phyloP scores from a whole-genome alignment of 2,888 invertebrate species.

The Tenthredo livida region DNA sequence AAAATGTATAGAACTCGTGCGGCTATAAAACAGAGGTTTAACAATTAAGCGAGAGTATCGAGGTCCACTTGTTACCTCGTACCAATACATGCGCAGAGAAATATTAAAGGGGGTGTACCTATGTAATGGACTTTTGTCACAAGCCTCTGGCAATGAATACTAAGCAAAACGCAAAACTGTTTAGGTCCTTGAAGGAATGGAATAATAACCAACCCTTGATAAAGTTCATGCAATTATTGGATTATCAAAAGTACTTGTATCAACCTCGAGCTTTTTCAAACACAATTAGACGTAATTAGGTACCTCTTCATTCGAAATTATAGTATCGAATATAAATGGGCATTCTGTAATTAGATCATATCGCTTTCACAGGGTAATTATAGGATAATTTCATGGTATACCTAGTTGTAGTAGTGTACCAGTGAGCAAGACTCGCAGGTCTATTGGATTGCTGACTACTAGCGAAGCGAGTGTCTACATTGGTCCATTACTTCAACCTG shows the following conservation, averaged over 20 bases:
- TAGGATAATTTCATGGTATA: neutral
- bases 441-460: neutral
- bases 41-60: slow-evolving; percentile 26
- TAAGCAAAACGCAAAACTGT: neutral
- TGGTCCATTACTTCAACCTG: slow-evolving; percentile 28
- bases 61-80: neutral
- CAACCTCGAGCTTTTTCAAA: neutral
- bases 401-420: neutral
- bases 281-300: neutral
- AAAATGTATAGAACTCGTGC: slow-evolving; percentile 26
- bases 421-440: neutral
- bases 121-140: neutral
- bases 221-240: neutral
- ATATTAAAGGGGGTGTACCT: neutral
- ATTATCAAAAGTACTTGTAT: neutral
- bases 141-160: neutral
- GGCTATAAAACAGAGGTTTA: slow-evolving; percentile 39
- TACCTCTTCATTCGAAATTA: neutral
- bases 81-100: neutral
- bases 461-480: neutral
- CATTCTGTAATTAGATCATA: neutral
- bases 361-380: too few species aligned
- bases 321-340: neutral
- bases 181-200: neutral
- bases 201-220: neutral